Conservation (phyloP, 2,888 invertebrate genomes). For the Gari tellinella region DNA sequence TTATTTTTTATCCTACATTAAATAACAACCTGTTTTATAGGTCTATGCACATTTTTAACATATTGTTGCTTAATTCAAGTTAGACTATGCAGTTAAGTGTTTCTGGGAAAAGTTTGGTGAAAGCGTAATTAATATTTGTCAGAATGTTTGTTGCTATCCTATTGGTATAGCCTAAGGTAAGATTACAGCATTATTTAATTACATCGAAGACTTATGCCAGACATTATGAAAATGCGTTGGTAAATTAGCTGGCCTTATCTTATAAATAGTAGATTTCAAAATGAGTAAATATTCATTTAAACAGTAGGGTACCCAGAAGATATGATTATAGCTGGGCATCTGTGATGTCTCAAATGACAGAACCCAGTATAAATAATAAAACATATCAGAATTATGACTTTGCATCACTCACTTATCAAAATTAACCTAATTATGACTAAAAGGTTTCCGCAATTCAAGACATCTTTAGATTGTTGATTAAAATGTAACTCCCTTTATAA, state of each 20-base stretch:
- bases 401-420: slow-evolving; percentile 61
- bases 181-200: slow-evolving; percentile 57
- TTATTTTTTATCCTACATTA: too few relatives aligned
- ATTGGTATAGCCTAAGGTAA: slow-evolving; percentile 24
- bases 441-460: slow-evolving; percentile 63
- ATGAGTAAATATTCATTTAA: slow-evolving; percentile 66
- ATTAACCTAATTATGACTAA: slow-evolving; percentile 66
- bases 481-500: slow-evolving; percentile 52
- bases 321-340: slow-evolving; percentile 57
- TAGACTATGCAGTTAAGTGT: too few relatives aligned
- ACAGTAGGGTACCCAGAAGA: slow-evolving; percentile 53
- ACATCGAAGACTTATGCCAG: slow-evolving; percentile 58
- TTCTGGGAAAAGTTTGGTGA: slow-evolving; percentile 1
- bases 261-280: slow-evolving; percentile 56
- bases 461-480: slow-evolving; percentile 62
- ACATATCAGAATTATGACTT: slow-evolving; percentile 60
- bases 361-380: slow-evolving; percentile 57
- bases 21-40: too few relatives aligned
- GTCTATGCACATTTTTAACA: too few relatives aligned
- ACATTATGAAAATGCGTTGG: slow-evolving; percentile 63
- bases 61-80: too few relatives aligned
- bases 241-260: slow-evolving; percentile 64
- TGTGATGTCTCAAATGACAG: slow-evolving; percentile 59
- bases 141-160: slow-evolving; percentile 39
- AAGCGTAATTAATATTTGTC: slow-evolving; percentile 59